Evolutionary conservation across 2,113 vertebrate species (phyloP).

Genomic region (Neotoma lepida): DNA sequence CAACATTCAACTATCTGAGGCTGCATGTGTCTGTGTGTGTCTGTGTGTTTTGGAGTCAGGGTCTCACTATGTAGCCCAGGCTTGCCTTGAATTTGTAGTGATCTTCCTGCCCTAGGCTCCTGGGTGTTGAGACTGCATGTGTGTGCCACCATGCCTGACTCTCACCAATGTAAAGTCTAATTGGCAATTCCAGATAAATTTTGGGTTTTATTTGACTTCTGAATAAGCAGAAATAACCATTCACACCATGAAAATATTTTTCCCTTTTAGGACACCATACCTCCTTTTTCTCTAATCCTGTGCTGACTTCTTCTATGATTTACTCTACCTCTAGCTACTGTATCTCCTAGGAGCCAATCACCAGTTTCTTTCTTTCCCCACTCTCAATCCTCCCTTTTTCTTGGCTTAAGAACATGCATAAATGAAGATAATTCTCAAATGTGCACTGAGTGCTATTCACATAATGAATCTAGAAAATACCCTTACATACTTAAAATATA

Average conservation of each 20-base stretch:
- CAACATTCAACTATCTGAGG: slow-evolving; percentile 1
- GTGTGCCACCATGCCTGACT: neutral
- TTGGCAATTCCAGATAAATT: neutral
- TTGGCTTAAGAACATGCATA: slow-evolving; percentile 5
- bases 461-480: neutral
- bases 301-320: neutral
- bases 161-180: neutral
- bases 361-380: neutral
- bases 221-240: slow-evolving; percentile 28
- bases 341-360: neutral
- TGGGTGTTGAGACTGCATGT: neutral
- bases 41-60: neutral
- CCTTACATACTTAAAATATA: neutral
- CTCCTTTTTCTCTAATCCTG: neutral
- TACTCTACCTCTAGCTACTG: neutral
- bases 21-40: neutral
- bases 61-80: neutral
- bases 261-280: neutral
- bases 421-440: slow-evolving; percentile 21
- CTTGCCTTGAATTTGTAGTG: neutral
- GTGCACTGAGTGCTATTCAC: neutral
- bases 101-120: neutral
- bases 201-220: slow-evolving; percentile 36
- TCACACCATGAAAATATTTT: slow-evolving; percentile 24
- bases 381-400: neutral